Base-by-base conservation (phyloP, 1,140 invertebrate genomes). In the Drosophila takahashii region DNA sequence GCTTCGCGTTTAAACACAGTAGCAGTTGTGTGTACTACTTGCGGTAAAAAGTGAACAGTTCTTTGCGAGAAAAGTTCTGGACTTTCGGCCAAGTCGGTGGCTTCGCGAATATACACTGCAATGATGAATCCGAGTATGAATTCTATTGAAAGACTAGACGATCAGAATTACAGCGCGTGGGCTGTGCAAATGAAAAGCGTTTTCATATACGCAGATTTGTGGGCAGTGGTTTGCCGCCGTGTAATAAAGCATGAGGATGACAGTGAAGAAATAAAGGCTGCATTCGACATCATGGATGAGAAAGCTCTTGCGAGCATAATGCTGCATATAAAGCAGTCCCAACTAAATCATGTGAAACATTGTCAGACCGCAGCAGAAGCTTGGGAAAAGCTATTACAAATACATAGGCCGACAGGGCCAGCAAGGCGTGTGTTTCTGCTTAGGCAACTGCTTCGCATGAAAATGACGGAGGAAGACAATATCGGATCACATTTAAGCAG, bases 251-350 rank as follows among this genome's bases (percentile, higher is more conserved):
- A 27, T 7, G 22, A 27, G n/a, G 11, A 2, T 27, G 44, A 27
- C 16, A 47, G 44, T 47, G 22, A 27, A 27, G 44, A 47, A n/a
- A 22, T 47, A 3, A 27, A 47, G 44, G 16, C 22, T 47, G 44
- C 44, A 47, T 47, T 47, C 13, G 44, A 45, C 13, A 27, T n/a
- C 5, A 27, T 27, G 26, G 44, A 27, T 47, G 13, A 22, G 22
- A 22, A 27, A 18, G 22, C 11, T 47, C 44, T 47, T 27, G 44
- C 44, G 44, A 45, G 22, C 44, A 47, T 47, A 27, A 47, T 45
- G 18, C 26, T 45, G 11, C 6, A 47, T 5, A 47, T 27, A 47
- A 47, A 27, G 3, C 45, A 4, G 10, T 13, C 18, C 2, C 10
- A 45, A 45, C 13, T 26, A 45, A 45, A 45, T 45, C 44, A 39